Percentiles rank a stretch among this genome's conserved stretches.
phyloP scores from a whole-genome alignment of 2,113 vertebrate genomes.

The Alouatta palliata region DNA sequence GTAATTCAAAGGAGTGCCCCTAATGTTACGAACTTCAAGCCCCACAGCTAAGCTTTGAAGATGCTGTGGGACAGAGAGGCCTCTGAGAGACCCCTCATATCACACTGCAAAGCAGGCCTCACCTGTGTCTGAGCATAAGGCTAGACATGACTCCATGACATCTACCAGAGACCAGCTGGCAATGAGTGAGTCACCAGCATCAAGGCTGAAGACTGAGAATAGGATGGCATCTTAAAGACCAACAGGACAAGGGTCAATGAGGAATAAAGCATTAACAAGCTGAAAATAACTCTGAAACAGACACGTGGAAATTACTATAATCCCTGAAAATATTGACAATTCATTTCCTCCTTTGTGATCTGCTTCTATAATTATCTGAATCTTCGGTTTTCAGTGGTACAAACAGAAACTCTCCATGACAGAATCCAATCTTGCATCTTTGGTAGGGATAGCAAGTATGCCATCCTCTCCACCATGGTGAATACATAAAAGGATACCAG shows the following conservation, averaged over 20 bases:
- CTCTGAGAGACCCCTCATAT: conserved; percentile 8
- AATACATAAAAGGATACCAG: background rate
- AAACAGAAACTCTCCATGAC: background rate
- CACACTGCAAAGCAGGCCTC: background rate
- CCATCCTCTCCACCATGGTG: background rate
- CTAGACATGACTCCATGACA: conserved; percentile 37
- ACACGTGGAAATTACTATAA: conserved; percentile 37
- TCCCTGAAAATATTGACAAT: conserved; percentile 48
- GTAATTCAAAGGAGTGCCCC: conserved; percentile 6
- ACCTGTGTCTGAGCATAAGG: conserved; percentile 43
- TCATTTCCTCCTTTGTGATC: conserved; percentile 31
- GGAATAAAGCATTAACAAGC: conserved; percentile 54
- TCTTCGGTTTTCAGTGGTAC: conserved; percentile 43
- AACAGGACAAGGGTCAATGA: conserved; percentile 64
- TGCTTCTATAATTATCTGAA: conserved; percentile 46
- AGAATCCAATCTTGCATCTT: conserved; percentile 26
- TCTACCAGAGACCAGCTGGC: conserved; percentile 58
- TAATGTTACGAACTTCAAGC: background rate
- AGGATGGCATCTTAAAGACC: conserved; percentile 41
- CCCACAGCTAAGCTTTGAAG: background rate
- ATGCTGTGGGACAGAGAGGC: background rate
- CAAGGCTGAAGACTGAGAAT: conserved; percentile 46
- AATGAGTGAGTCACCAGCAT: conserved; percentile 61
- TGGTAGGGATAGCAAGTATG: background rate
- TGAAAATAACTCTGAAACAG: conserved; percentile 66